These are phyloP conservation scores for Jordanella pulchra DNA, from an alignment of 2,797 vertebrate species.

Conservation along the genomic window DNA sequence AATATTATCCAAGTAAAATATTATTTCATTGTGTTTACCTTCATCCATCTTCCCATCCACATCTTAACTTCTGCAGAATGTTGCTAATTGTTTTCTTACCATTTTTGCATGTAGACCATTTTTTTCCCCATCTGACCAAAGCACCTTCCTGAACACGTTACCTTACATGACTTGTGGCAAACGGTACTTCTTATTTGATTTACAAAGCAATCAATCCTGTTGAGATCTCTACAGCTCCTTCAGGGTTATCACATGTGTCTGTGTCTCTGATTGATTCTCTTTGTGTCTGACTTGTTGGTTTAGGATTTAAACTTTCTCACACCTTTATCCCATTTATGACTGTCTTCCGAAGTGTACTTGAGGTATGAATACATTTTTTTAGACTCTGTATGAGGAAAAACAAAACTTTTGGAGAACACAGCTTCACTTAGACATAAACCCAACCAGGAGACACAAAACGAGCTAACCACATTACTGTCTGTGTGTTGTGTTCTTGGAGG, in stretches of 20 bases:
- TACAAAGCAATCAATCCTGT: too few relatives aligned
- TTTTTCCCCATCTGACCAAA: not conserved
- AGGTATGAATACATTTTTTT: not conserved
- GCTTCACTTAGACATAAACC: constrained; percentile 26
- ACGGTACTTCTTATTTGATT: not conserved
- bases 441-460: constrained; percentile 37
- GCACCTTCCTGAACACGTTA: not conserved
- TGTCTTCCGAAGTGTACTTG: not conserved
- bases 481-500: constrained; percentile 59
- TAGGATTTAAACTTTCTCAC: not conserved
- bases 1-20: too few relatives aligned
- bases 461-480: constrained; percentile 39
- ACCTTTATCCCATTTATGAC: not conserved
- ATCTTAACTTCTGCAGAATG: not conserved
- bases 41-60: not conserved
- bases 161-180: not conserved
- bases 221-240: not conserved
- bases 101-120: not conserved
- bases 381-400: not conserved
- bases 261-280: not conserved
- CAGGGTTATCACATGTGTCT: not conserved
- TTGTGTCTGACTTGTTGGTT: not conserved
- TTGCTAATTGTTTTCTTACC: not conserved
- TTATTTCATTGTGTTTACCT: not conserved
- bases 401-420: constrained; percentile 19